Percentiles rank a stretch among this genome's conserved stretches.
Evolutionary conservation across 2,113 vertebrate genomes (phyloP).

Genomic region (Motacilla alba): DNA sequence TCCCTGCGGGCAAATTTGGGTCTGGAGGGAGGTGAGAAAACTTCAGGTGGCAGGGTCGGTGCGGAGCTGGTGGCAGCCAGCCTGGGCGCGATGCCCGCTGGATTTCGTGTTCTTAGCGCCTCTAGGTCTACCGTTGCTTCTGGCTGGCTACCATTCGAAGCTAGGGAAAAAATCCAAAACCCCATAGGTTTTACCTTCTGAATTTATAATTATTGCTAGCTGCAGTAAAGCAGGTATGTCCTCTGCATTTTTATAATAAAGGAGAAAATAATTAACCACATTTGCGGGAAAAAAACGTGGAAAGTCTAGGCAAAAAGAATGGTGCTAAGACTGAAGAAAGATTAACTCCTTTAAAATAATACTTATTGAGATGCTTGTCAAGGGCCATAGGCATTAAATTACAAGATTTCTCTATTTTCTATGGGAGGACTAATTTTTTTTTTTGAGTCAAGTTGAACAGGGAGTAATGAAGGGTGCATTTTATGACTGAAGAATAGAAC

Average conservation of each 20-base stretch:
- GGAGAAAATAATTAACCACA: neutral
- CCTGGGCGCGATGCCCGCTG: fast-evolving
- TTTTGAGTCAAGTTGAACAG: neutral
- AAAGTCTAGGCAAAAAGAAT: neutral
- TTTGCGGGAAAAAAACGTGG: neutral
- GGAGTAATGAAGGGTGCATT: neutral
- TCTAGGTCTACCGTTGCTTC: fast-evolving
- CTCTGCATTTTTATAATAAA: neutral
- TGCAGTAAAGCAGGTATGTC: neutral
- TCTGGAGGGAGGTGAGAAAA: neutral
- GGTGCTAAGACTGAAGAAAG: neutral
- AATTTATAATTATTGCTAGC: neutral
- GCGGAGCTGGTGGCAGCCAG: neutral
- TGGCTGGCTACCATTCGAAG: neutral
- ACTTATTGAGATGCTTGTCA: neutral
- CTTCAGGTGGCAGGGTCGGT: fast-evolving
- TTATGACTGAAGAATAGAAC: neutral
- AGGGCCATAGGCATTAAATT: neutral
- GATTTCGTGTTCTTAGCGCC: neutral
- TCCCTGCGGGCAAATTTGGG: neutral
- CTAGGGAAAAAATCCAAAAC: neutral
- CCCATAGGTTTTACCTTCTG: neutral
- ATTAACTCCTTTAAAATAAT: neutral
- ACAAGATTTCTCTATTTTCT: neutral
- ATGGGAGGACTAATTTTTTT: neutral